Evolutionary conservation across 2,113 vertebrate species (phyloP).

Genomic region (Tichodroma muraria): DNA sequence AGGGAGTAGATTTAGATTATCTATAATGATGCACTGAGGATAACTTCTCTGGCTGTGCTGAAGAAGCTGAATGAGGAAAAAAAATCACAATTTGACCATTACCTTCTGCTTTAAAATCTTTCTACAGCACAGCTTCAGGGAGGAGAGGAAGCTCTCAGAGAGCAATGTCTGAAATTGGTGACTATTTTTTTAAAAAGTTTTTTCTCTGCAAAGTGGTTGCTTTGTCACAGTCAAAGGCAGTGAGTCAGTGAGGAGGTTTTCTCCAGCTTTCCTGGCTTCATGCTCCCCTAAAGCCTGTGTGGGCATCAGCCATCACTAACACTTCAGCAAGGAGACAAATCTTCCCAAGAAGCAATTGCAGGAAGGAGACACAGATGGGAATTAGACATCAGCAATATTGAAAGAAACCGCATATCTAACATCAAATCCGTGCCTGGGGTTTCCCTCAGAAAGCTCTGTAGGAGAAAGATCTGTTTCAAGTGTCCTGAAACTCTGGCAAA

Average conservation of each 20-base stretch:
- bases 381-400: neutral
- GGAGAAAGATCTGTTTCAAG: neutral
- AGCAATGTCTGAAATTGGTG: neutral
- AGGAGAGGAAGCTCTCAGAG: neutral
- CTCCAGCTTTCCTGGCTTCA: neutral
- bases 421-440: neutral
- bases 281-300: neutral
- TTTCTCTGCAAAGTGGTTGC: neutral
- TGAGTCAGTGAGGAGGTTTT: neutral
- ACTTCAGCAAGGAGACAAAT: neutral
- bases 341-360: neutral
- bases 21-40: neutral
- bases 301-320: neutral
- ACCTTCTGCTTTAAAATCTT: neutral
- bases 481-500: neutral
- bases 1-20: neutral
- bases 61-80: neutral
- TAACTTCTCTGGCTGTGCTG: neutral
- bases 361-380: neutral
- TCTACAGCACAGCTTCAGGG: neutral
- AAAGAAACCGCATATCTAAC: neutral
- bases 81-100: neutral
- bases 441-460: neutral
- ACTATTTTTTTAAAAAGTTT: neutral
- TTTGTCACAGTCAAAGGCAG: neutral